Conservation (phyloP, 2,113 vertebrate species). For the Tiliqua scincoides region DNA sequence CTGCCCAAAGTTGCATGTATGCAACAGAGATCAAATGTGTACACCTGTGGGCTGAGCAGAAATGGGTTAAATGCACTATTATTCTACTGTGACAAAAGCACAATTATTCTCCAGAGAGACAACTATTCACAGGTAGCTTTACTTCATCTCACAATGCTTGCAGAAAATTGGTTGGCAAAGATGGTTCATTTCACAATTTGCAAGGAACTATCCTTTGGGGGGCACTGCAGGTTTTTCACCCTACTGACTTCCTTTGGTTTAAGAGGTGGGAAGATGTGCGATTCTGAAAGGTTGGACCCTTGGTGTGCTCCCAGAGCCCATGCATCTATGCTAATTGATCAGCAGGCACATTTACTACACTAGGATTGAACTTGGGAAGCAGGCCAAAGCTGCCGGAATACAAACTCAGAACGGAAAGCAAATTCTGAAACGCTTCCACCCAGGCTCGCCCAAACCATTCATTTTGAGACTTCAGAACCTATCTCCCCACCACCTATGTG, state of each 20-base stretch:
- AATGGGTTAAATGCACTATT: background rate
- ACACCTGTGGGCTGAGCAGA: too few species aligned
- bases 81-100: background rate
- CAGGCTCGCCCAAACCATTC: background rate
- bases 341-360: background rate
- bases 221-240: conserved; percentile 20
- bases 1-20: too few species aligned
- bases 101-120: background rate
- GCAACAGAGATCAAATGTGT: too few species aligned
- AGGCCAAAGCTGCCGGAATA: background rate
- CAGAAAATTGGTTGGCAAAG: background rate
- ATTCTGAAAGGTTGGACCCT: background rate
- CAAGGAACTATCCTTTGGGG: background rate
- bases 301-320: background rate
- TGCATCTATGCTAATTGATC: background rate
- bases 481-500: background rate
- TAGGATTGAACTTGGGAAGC: background rate
- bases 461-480: background rate
- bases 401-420: background rate
- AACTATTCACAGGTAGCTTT: background rate
- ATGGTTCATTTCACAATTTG: background rate
- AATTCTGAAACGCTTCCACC: too few species aligned
- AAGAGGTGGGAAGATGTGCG: background rate
- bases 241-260: background rate
- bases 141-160: background rate